phyloP scores from a whole-genome alignment of 2,113 vertebrate genomes.

The Acrocephalus kingi region DNA sequence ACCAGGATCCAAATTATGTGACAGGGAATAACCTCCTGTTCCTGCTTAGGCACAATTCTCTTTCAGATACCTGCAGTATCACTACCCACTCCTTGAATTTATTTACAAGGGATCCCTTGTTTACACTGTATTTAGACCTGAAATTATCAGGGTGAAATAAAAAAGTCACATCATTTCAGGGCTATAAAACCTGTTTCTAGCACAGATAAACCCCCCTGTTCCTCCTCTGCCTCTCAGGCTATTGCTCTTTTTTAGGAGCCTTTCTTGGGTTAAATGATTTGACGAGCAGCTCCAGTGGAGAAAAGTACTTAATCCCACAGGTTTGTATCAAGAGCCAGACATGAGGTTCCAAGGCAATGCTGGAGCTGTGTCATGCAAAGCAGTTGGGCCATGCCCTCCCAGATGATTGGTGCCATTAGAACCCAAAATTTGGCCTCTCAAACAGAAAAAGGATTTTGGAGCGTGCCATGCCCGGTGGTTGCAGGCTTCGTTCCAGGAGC shows the following conservation, averaged over 20 bases:
- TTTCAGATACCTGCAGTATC: neutral
- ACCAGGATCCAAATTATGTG: neutral
- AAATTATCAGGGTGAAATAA: neutral
- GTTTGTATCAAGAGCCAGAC: neutral
- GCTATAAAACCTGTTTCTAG: neutral
- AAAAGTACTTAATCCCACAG: neutral
- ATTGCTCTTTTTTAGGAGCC: neutral
- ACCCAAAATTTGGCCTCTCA: neutral
- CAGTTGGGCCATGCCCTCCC: neutral
- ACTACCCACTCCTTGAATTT: neutral
- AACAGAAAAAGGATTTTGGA: neutral
- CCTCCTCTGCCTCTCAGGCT: neutral
- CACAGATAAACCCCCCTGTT: neutral
- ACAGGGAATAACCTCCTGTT: neutral
- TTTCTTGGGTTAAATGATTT: neutral
- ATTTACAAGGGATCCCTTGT: neutral
- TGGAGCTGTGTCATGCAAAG: neutral
- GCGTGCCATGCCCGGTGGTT: rapidly evolving
- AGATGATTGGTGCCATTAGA: neutral
- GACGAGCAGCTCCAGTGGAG: neutral
- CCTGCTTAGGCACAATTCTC: neutral
- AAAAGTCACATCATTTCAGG: neutral
- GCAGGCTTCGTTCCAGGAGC: neutral
- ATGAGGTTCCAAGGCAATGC: neutral
- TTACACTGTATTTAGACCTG: neutral